A percentile compares a stretch with the other conserved stretches of the same genome.
phyloP scores from a whole-genome alignment of 2,888 invertebrate species.

The Alitta virens region DNA sequence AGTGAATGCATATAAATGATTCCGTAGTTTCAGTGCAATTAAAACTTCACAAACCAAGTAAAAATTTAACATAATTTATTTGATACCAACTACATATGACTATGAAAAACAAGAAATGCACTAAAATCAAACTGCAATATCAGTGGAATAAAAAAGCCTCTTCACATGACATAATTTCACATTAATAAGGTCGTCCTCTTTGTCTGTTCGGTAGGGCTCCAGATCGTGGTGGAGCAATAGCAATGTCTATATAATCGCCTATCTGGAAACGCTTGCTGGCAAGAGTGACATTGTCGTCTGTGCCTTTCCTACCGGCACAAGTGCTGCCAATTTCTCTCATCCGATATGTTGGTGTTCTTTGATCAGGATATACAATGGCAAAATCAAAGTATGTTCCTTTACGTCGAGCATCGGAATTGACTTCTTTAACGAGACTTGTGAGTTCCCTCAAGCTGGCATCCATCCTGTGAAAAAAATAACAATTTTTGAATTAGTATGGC shows the following conservation, averaged over 20 bases:
- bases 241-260: conserved; percentile 96
- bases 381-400: conserved; percentile 98
- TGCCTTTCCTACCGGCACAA: conserved; percentile 79
- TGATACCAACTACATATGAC: too few relatives aligned
- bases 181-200: background rate
- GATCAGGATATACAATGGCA: conserved; percentile 67
- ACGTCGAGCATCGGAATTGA: conserved; percentile 91
- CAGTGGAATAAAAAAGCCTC: too few relatives aligned
- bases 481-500: too few relatives aligned
- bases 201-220: conserved; percentile 19
- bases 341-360: conserved; percentile 59
- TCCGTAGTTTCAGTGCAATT: too few relatives aligned
- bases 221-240: conserved; percentile 64
- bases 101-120: too few relatives aligned
- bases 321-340: conserved; percentile 94
- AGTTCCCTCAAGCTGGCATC: conserved; percentile 94
- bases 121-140: too few relatives aligned
- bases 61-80: too few relatives aligned
- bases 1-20: too few relatives aligned
- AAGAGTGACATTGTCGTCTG: conserved; percentile 91
- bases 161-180: too few relatives aligned
- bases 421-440: conserved; percentile 95
- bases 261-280: conserved; percentile 75
- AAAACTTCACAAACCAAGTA: too few relatives aligned
- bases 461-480: conserved; percentile 55